Evolutionary conservation across 2,888 invertebrate species (phyloP).

Genomic region (Lasioglossum calceatum): DNA sequence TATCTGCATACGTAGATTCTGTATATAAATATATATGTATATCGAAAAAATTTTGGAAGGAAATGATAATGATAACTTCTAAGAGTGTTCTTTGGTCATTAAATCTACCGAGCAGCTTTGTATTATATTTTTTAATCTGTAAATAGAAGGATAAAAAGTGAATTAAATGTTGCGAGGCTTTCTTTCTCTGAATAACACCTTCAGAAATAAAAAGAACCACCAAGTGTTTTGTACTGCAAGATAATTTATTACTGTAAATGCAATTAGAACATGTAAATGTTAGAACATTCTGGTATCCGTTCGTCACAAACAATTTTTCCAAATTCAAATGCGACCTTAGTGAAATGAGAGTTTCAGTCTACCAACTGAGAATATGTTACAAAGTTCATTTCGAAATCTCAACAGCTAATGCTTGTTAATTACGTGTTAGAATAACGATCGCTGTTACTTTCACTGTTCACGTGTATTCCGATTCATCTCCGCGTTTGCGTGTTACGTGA

Average conservation of each 20-base stretch:
- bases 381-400: not conserved
- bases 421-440: not conserved
- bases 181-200: not conserved
- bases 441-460: not conserved
- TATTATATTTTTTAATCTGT: conserved; percentile 6
- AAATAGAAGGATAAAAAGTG: not conserved
- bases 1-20: not conserved
- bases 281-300: not conserved
- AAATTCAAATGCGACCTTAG: not conserved
- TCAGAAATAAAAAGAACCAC: not conserved
- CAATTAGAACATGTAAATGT: conserved; percentile 10
- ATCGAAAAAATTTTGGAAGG: not conserved
- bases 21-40: not conserved
- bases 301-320: not conserved
- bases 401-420: not conserved
- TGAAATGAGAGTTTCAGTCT: not conserved
- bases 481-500: not conserved
- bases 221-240: not conserved
- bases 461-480: not conserved
- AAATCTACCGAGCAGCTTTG: conserved; percentile 4
- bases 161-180: not conserved
- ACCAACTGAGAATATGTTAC: not conserved
- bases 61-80: not conserved
- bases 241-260: conserved; percentile 15
- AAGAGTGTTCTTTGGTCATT: not conserved